phyloP scores from a whole-genome alignment of 1,140 invertebrate genomes.

The Anastatus disparis region DNA sequence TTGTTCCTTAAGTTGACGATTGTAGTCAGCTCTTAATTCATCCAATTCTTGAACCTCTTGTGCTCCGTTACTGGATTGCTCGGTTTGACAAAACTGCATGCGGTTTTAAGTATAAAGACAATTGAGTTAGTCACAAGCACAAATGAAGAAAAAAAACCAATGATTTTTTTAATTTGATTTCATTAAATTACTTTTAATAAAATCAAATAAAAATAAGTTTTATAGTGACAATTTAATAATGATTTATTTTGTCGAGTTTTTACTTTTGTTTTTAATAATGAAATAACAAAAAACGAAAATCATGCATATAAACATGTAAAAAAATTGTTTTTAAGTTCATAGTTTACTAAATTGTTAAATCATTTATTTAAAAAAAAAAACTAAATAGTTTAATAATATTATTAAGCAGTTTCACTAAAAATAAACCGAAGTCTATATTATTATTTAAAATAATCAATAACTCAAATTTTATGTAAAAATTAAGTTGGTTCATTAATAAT shows the following conservation, averaged over 20 bases:
- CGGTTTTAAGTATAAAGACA: slow-evolving; percentile 41
- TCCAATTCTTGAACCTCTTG: slow-evolving; percentile 59
- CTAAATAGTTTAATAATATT: not conserved
- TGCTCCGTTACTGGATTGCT: slow-evolving; percentile 45
- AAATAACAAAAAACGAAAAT: not conserved
- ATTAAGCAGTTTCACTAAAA: too few relatives aligned
- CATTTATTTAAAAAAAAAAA: too few relatives aligned
- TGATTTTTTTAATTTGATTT: not conserved
- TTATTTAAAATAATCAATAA: too few relatives aligned
- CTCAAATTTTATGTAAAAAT: too few relatives aligned
- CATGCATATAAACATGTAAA: slow-evolving; percentile 26
- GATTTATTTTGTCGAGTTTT: not conserved
- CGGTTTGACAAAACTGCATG: slow-evolving; percentile 65
- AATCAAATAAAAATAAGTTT: too few relatives aligned
- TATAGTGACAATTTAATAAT: not conserved
- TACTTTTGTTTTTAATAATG: not conserved
- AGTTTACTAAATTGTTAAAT: too few relatives aligned
- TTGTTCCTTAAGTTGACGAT: slow-evolving; percentile 69
- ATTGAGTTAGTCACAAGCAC: slow-evolving; percentile 50
- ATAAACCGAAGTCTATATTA: too few relatives aligned
- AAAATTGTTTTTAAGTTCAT: too few relatives aligned
- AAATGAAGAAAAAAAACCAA: not conserved
- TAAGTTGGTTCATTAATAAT: too few relatives aligned
- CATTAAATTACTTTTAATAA: too few relatives aligned
- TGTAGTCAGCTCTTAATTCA: slow-evolving; percentile 55